These are phyloP conservation scores for Apistogramma diplotaenia DNA, from an alignment of 2,113 vertebrate genomes.

Conservation along the genomic window DNA sequence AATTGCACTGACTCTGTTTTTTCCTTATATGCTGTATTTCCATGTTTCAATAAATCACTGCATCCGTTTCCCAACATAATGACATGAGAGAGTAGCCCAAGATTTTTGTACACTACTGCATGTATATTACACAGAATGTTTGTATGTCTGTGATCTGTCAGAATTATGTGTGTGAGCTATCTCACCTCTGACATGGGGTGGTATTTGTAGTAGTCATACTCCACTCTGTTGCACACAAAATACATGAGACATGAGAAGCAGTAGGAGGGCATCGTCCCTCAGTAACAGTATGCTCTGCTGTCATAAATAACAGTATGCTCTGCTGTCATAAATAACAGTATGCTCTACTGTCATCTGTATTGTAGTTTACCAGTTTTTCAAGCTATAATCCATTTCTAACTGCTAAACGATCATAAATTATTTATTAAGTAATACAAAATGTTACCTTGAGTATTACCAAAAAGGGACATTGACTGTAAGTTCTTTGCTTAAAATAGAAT, in stretches of 20 bases:
- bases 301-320: too few species aligned
- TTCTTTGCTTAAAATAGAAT: too few species aligned
- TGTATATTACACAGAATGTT: too few species aligned
- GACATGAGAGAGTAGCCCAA: too few species aligned
- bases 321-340: too few species aligned
- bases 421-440: not conserved
- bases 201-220: constrained; percentile 65
- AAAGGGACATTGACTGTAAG: not conserved
- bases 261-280: not conserved
- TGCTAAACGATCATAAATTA: not conserved
- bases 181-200: constrained; percentile 67
- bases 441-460: not conserved
- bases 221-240: constrained; percentile 30
- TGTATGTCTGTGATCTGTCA: not conserved
- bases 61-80: too few species aligned
- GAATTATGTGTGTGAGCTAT: not conserved
- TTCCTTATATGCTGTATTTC: too few species aligned
- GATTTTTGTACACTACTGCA: too few species aligned
- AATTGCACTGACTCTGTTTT: too few species aligned
- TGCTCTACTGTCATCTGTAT: not conserved
- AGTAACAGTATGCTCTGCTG: too few species aligned
- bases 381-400: not conserved
- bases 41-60: too few species aligned
- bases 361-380: not conserved
- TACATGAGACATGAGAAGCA: not conserved